phyloP scores from a whole-genome alignment of 2,888 invertebrate species.

The Unio delphinus region DNA sequence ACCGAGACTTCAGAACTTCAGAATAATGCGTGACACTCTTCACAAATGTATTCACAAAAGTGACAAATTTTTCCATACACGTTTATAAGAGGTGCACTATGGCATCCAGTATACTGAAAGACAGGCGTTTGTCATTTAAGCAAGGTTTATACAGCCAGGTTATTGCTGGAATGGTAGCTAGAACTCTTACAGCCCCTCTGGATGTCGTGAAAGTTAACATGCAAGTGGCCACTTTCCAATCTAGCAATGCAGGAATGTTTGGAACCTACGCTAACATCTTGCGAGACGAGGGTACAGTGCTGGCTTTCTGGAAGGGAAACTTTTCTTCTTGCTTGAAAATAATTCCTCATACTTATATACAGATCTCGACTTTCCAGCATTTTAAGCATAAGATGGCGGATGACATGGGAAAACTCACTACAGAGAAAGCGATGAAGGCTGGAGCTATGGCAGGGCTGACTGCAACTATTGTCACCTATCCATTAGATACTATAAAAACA shows the following conservation, averaged over 20 bases:
- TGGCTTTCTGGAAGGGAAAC: conserved; percentile 20
- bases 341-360: conserved; percentile 16
- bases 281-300: conserved; percentile 9
- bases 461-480: conserved; percentile 20
- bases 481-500: conserved; percentile 23
- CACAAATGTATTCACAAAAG: no score
- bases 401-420: conserved; percentile 10
- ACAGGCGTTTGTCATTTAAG: conserved; percentile 12
- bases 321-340: conserved; percentile 15
- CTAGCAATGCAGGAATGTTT: conserved; percentile 11
- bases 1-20: no score
- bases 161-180: conserved; percentile 14
- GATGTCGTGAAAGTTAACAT: conserved; percentile 21
- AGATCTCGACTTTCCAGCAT: conserved; percentile 9
- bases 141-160: conserved; percentile 18
- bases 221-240: conserved; percentile 20
- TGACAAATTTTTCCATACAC: no score
- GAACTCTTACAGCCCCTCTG: conserved; percentile 22
- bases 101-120: not conserved
- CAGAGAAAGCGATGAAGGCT: conserved; percentile 1
- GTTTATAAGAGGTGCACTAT: no score
- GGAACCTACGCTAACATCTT: conserved; percentile 5
- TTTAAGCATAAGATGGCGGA: conserved; percentile 7
- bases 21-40: no score
- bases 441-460: conserved; percentile 14